Percentiles rank a stretch among this genome's conserved stretches.
phyloP scores from a whole-genome alignment of 2,888 invertebrate genomes.

The Tipula unca region DNA sequence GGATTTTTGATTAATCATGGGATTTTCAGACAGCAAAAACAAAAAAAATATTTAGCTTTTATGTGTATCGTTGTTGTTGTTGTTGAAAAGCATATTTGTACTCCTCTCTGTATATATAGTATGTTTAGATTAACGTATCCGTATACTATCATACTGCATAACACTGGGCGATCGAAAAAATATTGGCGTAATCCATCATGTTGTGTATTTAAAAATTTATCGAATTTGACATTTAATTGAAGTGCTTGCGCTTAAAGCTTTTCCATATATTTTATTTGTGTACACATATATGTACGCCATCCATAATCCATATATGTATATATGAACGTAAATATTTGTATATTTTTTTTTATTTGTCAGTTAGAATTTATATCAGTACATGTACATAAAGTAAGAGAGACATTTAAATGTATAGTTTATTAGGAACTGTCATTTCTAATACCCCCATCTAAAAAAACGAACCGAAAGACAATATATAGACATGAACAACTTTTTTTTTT shows the following conservation, averaged over 20 bases:
- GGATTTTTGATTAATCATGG: background rate
- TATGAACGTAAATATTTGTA: background rate
- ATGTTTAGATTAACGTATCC: too few species aligned
- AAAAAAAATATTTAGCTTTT: background rate
- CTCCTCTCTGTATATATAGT: background rate
- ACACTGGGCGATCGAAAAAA: background rate
- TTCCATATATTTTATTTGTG: background rate
- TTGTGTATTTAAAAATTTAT: background rate
- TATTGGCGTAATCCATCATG: background rate
- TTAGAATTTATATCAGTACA: background rate
- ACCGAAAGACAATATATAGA: background rate
- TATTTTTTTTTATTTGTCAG: background rate
- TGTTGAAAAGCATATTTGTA: background rate
- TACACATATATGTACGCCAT: background rate
- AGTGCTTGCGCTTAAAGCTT: background rate
- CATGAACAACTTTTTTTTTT: background rate
- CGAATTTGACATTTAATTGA: background rate
- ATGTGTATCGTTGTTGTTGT: background rate
- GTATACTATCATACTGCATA: background rate
- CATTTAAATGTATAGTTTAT: constrained; percentile 8
- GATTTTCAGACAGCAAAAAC: background rate
- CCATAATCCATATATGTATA: background rate
- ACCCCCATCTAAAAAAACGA: background rate
- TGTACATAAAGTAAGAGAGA: background rate
- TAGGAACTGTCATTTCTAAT: background rate